Evolutionary conservation across 2,113 vertebrate species (phyloP).

Genomic region (Cyanoderma ruficeps): DNA sequence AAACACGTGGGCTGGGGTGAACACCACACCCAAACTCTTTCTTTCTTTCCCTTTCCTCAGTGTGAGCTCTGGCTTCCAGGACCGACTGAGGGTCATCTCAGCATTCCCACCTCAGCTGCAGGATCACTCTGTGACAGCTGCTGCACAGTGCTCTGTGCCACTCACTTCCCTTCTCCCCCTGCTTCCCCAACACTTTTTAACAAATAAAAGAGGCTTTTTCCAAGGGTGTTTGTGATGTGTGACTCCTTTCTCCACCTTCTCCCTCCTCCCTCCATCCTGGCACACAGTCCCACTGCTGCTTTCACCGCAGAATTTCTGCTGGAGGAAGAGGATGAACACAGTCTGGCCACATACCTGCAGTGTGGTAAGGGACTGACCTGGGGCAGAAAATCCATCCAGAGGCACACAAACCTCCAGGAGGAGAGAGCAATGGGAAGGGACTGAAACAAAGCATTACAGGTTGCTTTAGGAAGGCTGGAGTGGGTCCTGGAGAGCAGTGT

Average conservation of each 20-base stretch:
- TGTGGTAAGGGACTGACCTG: background rate
- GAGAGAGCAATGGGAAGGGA: background rate
- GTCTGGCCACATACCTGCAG: rapidly evolving
- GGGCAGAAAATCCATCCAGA: background rate
- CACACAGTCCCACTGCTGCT: background rate
- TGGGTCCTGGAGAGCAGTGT: background rate
- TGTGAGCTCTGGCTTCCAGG: background rate
- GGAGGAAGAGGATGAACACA: background rate
- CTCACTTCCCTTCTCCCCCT: background rate
- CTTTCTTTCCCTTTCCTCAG: background rate
- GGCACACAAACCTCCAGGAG: background rate
- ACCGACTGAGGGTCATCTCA: background rate
- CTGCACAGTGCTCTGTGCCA: rapidly evolving
- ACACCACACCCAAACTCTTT: no score
- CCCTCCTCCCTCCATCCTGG: background rate
- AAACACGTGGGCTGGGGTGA: no score
- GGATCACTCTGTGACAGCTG: background rate
- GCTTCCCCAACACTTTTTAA: background rate
- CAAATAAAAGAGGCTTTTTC: conserved; percentile 16
- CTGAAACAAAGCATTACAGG: rapidly evolving
- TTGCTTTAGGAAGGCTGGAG: background rate
- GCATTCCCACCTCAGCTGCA: background rate
- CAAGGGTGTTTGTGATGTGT: background rate
- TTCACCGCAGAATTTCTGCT: background rate
- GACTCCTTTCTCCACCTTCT: background rate